These are phyloP conservation scores for Macaca mulatta DNA, from an alignment of 2,113 vertebrate species.

Conservation along the genomic window DNA sequence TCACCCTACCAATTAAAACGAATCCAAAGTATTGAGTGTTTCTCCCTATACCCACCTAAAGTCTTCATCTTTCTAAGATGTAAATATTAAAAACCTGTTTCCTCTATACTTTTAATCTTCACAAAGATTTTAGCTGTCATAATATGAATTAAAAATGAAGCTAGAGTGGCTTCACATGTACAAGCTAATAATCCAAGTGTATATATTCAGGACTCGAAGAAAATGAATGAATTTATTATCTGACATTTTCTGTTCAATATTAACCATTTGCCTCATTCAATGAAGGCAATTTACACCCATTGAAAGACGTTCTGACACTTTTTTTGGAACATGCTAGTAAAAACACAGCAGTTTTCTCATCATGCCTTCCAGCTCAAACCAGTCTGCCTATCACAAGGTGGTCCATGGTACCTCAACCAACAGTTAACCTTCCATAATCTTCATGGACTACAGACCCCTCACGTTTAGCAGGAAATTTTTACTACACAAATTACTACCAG, in stretches of 20 bases:
- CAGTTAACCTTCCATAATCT: background rate
- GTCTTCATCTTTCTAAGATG: background rate
- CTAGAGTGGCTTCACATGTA: background rate
- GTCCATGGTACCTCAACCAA: background rate
- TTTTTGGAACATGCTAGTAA: background rate
- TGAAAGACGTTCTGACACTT: background rate
- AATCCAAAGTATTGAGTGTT: background rate
- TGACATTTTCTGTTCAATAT: constrained; percentile 19
- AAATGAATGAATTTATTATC: constrained; percentile 43
- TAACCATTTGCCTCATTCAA: constrained; percentile 23
- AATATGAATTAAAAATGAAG: constrained; percentile 68
- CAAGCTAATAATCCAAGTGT: background rate
- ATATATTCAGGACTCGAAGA: background rate
- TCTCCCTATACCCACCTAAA: background rate
- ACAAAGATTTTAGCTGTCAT: constrained; percentile 48
- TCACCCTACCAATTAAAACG: background rate
- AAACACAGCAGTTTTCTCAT: background rate
- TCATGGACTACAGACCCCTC: background rate
- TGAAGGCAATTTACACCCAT: constrained; percentile 11
- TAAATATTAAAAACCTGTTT: constrained; percentile 59
- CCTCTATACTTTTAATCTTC: background rate
- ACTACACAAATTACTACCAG: background rate
- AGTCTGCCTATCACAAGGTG: background rate
- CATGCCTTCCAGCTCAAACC: background rate
- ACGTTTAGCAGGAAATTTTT: background rate